These are phyloP conservation scores for Trachelus tabidus DNA, from an alignment of 2,888 invertebrate species.

Conservation along the genomic window DNA sequence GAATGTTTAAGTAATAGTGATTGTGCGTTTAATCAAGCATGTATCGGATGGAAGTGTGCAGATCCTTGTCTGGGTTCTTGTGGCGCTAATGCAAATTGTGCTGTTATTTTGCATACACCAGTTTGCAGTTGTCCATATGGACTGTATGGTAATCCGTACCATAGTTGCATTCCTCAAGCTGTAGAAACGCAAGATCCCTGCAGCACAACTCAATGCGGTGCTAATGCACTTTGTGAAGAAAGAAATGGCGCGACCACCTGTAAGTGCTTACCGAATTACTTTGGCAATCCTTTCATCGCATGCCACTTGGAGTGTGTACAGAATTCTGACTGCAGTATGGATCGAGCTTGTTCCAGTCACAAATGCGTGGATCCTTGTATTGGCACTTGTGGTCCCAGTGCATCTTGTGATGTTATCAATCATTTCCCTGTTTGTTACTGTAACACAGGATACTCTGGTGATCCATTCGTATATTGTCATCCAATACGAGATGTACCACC, in stretches of 20 bases:
- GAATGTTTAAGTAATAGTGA: constrained; percentile 86
- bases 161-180: constrained; percentile 75
- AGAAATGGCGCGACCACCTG: constrained; percentile 76
- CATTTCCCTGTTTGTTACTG: constrained; percentile 85
- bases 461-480: constrained; percentile 77
- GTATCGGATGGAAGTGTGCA: constrained; percentile 78
- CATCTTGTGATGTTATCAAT: constrained; percentile 78
- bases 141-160: constrained; percentile 81
- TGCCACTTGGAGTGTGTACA: constrained; percentile 86
- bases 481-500: constrained; percentile 58
- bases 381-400: constrained; percentile 80
- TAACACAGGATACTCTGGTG: constrained; percentile 74
- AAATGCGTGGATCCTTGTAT: constrained; percentile 83
- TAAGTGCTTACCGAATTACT: constrained; percentile 79
- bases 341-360: constrained; percentile 80
- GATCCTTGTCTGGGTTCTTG: constrained; percentile 86
- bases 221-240: constrained; percentile 78
- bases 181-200: constrained; percentile 71
- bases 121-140: constrained; percentile 78
- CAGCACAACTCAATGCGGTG: constrained; percentile 77
- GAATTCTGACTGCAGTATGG: constrained; percentile 80
- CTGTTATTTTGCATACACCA: constrained; percentile 78
- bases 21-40: constrained; percentile 82
- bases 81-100: constrained; percentile 79
- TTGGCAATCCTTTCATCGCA: constrained; percentile 82